phyloP scores from a whole-genome alignment of 2,888 invertebrate genomes.

The Sylvicola cinctus region DNA sequence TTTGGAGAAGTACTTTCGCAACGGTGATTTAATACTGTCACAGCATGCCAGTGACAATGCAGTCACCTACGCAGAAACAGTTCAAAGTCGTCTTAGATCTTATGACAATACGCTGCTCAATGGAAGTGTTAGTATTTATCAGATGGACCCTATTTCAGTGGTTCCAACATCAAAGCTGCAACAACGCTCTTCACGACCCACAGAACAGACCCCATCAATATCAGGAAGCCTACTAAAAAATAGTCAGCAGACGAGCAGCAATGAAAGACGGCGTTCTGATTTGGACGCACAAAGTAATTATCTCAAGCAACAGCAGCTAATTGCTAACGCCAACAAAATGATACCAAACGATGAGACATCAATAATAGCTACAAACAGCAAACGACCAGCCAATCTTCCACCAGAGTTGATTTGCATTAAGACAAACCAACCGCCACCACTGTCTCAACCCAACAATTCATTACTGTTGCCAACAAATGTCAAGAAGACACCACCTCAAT shows the following conservation, averaged over 20 bases:
- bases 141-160: neutral
- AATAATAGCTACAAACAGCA: constrained; percentile 19
- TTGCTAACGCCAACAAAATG: neutral
- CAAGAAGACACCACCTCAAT: neutral
- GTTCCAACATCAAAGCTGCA: neutral
- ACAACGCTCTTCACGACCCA: no score
- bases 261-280: no score
- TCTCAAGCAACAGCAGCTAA: neutral
- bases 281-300: no score
- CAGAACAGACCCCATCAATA: no score
- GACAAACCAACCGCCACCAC: constrained; percentile 2
- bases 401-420: constrained; percentile 10
- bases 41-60: constrained; percentile 54
- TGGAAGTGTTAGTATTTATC: neutral
- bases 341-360: constrained; percentile 8
- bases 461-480: neutral
- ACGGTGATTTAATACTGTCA: constrained; percentile 54
- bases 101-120: constrained; percentile 36
- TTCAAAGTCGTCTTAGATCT: constrained; percentile 54
- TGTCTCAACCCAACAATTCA: neutral
- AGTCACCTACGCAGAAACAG: constrained; percentile 56
- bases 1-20: constrained; percentile 64
- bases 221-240: no score
- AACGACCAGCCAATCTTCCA: constrained; percentile 6
- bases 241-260: no score